A percentile compares a stretch with the other conserved stretches of the same genome.
These are phyloP conservation scores for Sebastes goodei DNA, from an alignment of 2,797 vertebrate genomes.

Conservation along the genomic window DNA sequence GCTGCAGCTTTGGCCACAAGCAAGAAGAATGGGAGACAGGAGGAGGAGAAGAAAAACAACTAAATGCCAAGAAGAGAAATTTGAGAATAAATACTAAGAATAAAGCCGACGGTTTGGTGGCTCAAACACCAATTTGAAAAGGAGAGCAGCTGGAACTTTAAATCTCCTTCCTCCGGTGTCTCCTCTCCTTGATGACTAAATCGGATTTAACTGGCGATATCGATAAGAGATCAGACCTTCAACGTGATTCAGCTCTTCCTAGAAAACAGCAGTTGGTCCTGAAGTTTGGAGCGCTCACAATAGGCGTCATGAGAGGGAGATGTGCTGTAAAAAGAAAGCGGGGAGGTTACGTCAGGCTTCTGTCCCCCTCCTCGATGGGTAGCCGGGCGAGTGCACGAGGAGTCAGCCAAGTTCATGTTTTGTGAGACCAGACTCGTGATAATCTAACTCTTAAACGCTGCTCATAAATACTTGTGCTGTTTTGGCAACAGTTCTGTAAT, in stretches of 20 bases:
- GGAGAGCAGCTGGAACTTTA: background rate
- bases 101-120: background rate
- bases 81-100: background rate
- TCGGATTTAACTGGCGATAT: conserved; percentile 25
- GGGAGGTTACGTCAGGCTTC: conserved; percentile 11
- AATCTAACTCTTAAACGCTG: conserved; percentile 61
- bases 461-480: conserved; percentile 61
- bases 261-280: conserved; percentile 16
- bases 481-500: conserved; percentile 68
- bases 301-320: background rate
- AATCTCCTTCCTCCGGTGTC: background rate
- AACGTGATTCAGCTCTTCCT: background rate
- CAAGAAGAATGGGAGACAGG: background rate
- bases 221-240: background rate
- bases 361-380: background rate
- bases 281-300: background rate
- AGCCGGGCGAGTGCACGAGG: background rate
- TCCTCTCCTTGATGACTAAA: conserved; percentile 4
- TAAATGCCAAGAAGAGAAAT: background rate
- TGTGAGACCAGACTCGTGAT: conserved; percentile 42
- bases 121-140: background rate
- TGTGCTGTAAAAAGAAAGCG: background rate
- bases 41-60: background rate
- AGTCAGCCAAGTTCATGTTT: conserved; percentile 71
- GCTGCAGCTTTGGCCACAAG: background rate